phyloP scores from a whole-genome alignment of 2,113 vertebrate genomes.

The Smithornis capensis region DNA sequence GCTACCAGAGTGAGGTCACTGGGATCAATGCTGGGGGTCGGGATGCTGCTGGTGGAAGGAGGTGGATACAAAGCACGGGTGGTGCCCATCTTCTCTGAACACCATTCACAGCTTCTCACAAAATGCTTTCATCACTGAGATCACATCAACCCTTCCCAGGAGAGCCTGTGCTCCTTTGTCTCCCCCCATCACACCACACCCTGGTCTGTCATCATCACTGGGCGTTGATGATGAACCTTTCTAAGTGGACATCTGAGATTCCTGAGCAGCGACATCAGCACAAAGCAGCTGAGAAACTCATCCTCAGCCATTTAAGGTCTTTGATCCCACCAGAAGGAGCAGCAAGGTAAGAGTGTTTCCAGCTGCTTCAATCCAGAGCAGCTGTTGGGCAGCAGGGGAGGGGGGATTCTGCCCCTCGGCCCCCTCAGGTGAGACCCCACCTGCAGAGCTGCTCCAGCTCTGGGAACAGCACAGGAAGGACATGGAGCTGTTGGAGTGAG shows the following conservation, averaged over 20 bases:
- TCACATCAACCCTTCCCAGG: background rate
- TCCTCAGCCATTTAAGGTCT: background rate
- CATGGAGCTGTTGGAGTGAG: background rate
- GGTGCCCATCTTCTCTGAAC: background rate
- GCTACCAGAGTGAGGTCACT: background rate
- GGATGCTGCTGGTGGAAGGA: background rate
- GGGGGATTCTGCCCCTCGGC: background rate
- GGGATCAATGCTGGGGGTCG: background rate
- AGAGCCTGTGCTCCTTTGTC: background rate
- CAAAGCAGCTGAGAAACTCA: background rate
- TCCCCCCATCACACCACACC: background rate
- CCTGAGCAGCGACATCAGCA: background rate
- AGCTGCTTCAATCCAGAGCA: background rate
- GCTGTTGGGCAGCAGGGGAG: background rate
- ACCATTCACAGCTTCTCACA: background rate
- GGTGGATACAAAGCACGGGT: accelerated
- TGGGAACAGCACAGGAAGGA: background rate
- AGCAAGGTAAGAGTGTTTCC: background rate
- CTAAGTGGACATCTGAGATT: background rate
- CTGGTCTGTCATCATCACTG: background rate
- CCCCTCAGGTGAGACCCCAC: background rate
- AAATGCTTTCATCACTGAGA: background rate
- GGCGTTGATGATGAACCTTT: background rate
- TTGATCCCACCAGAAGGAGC: background rate
- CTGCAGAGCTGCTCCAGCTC: background rate